Evolutionary conservation across 1,140 invertebrate species (phyloP), one percentile per base, ranked within the genome.

Genomic region (Protaetia brevitarsis): DNA sequence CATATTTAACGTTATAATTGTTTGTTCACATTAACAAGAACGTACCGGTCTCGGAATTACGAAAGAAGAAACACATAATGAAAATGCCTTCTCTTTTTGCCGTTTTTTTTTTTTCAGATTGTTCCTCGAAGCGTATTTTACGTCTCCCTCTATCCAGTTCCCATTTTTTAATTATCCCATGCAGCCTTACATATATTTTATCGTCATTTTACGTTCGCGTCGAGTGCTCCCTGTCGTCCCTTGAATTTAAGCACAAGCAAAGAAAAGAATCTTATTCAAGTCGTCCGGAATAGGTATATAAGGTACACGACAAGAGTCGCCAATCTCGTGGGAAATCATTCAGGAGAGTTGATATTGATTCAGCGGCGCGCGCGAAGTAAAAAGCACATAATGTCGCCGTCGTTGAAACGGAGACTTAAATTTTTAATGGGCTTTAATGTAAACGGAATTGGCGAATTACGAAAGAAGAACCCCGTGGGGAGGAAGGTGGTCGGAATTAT

Each of bases 351-450:
- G 41, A n/a, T n/a, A 51, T 51, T 51, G 41, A 51, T 51, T 51
- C 41, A 23, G 11, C 41, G 21, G 11, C 41, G 21, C 41, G 41
- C 16, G 11, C 41, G 19, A 10, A 51, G 13, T 34, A n/a, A 6
- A n/a, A 34, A n/a, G 41, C 41, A 51, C 19, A 51, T 23, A 51
- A 13, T 19, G 19, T 23, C 41, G 41, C 1, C 19, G 41, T 19
- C 41, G 19, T 23, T 19, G 19, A 51, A 51, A 51, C 13, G 41
- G 10, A 23, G 41, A 51, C 16, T 23, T 51, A 51, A 51, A 51
- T 51, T 51, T 51, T 51, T 51, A 51, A 51, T 51, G 41, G 6
- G 19, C 41, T 51, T 51, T 51, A 51, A 51, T 51, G 41, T 51
- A 21, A 51, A 23, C 41, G 13, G 11, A 21, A 51, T 51, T 19